phyloP scores from a whole-genome alignment of 2,797 vertebrate species.

The Eulemur albifrons region DNA sequence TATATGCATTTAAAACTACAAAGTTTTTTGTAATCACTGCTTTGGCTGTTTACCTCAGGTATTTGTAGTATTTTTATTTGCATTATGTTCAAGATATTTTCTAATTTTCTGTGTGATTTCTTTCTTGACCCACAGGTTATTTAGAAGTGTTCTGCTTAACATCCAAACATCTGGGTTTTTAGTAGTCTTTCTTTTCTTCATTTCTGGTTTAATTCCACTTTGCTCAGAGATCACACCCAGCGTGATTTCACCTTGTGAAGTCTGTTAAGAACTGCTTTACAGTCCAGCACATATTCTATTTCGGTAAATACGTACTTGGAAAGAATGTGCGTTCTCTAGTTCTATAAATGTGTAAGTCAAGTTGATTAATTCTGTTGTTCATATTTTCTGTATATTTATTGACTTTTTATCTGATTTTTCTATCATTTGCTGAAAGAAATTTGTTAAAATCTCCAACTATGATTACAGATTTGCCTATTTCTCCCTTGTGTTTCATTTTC shows the following conservation, averaged over 20 bases:
- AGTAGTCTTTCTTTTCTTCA: conserved; percentile 9
- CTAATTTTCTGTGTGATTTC: conserved; percentile 4
- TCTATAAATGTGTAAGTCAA: not conserved
- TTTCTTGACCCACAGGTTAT: not conserved
- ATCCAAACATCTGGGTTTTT: not conserved
- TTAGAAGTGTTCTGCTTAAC: not conserved
- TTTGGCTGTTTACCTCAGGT: not conserved
- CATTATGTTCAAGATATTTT: conserved; percentile 20
- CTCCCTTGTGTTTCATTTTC: not conserved
- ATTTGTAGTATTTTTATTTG: not conserved
- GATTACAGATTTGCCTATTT: not conserved
- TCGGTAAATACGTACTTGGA: not conserved
- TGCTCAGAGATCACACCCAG: conserved; percentile 23
- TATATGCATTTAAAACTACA: not conserved
- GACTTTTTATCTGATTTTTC: conserved; percentile 14
- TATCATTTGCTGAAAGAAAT: not conserved
- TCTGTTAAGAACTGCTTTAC: conserved; percentile 28
- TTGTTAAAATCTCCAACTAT: not conserved
- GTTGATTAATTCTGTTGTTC: conserved; percentile 4
- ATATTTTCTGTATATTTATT: not conserved
- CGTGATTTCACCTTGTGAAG: conserved; percentile 33
- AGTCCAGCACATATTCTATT: not conserved
- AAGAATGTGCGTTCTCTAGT: not conserved
- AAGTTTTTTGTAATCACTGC: not conserved
- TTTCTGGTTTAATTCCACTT: conserved; percentile 46